A percentile compares a stretch with the other conserved stretches of the same genome.
Conservation (phyloP, 2,113 vertebrate genomes). For the Clarias gariepinus region DNA sequence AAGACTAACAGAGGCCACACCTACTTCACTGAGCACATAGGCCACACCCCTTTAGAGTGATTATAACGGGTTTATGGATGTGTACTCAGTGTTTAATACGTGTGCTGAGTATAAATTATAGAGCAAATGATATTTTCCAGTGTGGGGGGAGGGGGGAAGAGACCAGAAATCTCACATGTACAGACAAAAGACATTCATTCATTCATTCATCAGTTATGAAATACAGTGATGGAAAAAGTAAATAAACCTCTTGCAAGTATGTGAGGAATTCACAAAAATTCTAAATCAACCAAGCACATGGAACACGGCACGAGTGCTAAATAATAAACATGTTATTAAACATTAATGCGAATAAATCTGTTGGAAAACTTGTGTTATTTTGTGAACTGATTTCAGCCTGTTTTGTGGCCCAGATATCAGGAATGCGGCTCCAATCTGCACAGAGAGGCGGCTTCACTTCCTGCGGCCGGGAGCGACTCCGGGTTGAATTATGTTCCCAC, state of each 20-base stretch:
- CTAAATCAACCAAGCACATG: not conserved
- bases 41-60: not conserved
- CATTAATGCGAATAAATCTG: not conserved
- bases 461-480: not conserved
- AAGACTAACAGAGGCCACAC: not conserved
- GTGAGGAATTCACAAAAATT: constrained; percentile 1
- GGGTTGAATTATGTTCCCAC: not conserved
- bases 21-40: not conserved
- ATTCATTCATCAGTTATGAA: not conserved
- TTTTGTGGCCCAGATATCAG: not conserved
- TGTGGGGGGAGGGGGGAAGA: not conserved
- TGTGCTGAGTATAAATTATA: not conserved
- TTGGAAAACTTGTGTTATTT: not conserved
- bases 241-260: not conserved
- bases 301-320: not conserved
- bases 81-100: not conserved
- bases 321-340: not conserved
- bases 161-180: not conserved
- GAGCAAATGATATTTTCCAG: not conserved
- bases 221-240: not conserved
- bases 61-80: not conserved
- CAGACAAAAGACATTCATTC: not conserved
- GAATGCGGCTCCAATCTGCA: not conserved
- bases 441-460: not conserved
- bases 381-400: not conserved